Evolutionary conservation across 2,888 invertebrate genomes (phyloP).

Genomic region (Epicampocera succincta): DNA sequence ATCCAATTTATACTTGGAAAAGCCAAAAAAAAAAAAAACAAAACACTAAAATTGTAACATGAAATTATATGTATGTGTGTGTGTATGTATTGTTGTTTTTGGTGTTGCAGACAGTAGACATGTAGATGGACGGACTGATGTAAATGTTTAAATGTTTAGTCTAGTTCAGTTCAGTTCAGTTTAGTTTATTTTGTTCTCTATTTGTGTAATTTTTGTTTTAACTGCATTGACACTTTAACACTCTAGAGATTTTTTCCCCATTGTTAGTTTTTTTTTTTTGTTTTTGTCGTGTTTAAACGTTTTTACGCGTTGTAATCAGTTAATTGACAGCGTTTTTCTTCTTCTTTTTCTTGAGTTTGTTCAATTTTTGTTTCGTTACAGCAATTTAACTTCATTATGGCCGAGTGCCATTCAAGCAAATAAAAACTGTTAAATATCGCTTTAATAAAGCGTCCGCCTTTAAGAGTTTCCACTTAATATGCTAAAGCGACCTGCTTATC

Average conservation of each 20-base stretch:
- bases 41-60: conserved; percentile 36
- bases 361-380: background rate
- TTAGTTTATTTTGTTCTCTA: conserved; percentile 44
- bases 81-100: conserved; percentile 12
- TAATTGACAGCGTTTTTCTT: conserved; percentile 56
- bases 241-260: conserved; percentile 62
- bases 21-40: background rate
- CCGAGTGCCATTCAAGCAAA: background rate
- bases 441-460: conserved; percentile 9
- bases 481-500: too few species aligned
- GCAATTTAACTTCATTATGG: conserved; percentile 1
- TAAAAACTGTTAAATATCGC: conserved; percentile 33
- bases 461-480: too few species aligned
- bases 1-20: conserved; percentile 30
- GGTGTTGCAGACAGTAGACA: conserved; percentile 18
- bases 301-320: conserved; percentile 63
- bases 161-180: too few species aligned
- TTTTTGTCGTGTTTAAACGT: conserved; percentile 24
- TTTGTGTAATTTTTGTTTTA: conserved; percentile 47
- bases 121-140: conserved; percentile 16
- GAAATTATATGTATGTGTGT: conserved; percentile 38
- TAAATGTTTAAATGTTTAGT: conserved; percentile 58
- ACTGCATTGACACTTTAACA: conserved; percentile 69
- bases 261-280: conserved; percentile 41
- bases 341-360: conserved; percentile 5